Conservation (phyloP, 2,797 vertebrate genomes). For the Falco novaeseelandiae region DNA sequence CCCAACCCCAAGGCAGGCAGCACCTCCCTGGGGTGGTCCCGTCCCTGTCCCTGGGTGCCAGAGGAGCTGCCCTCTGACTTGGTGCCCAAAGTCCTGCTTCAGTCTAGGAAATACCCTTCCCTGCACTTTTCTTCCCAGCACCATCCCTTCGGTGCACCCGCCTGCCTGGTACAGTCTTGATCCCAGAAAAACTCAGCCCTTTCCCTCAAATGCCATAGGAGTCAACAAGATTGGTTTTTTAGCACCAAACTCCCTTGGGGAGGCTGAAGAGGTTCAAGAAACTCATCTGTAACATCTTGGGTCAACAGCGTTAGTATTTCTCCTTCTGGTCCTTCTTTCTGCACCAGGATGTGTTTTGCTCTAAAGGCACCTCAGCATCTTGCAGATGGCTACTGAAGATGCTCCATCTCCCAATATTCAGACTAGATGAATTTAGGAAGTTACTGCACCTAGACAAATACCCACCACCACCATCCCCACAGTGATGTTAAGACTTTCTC, state of each 20-base stretch:
- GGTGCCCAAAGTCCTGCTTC: background rate
- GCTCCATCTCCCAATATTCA: background rate
- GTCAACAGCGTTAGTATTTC: background rate
- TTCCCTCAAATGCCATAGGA: background rate
- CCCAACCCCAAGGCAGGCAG: background rate
- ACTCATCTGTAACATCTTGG: background rate
- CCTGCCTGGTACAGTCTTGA: background rate
- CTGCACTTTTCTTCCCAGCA: background rate
- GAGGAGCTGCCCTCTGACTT: background rate
- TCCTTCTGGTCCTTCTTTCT: background rate
- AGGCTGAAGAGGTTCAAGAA: background rate
- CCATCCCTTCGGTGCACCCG: background rate
- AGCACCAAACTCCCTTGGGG: background rate
- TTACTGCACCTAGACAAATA: background rate
- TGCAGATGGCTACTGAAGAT: background rate
- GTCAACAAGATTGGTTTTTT: background rate
- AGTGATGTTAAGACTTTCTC: accelerated
- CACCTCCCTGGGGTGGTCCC: background rate
- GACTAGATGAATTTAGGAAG: background rate
- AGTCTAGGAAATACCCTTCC: background rate
- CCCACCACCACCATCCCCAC: background rate
- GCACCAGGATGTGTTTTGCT: background rate
- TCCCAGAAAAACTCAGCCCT: background rate
- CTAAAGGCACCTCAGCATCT: background rate
- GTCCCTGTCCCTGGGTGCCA: background rate